Base-by-base conservation (phyloP, 2,888 invertebrate genomes). In the Chymomyza fuscimana region DNA sequence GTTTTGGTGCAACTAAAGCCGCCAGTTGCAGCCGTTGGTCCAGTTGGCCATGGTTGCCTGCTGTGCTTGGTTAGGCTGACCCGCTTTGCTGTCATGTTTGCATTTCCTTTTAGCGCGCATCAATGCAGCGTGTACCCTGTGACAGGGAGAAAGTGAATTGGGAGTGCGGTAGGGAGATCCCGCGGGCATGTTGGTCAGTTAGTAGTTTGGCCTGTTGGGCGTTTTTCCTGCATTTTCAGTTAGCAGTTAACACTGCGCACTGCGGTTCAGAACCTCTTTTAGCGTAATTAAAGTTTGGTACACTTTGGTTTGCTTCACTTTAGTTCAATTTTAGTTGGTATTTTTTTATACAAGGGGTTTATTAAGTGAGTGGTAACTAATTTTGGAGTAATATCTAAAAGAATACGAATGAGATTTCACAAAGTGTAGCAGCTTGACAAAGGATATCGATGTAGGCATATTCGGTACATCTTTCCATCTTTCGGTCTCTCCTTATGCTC, bases 251-350 rank as follows among this genome's bases (percentile, higher is more conserved):
- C 51, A 54, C 52, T 29, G 61, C 22, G 36, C 61, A 56, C 36
- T 46, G 36, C 36, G 36, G 60, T 32, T 15, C 16, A n/a, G 22
- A 77, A 77, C 80, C 73, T 76, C 79, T 79, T 75, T 83, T 79
- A 75, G 73, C 74, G 77, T 83, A 85, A 84, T 84, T 83, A 83
- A 85, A 81, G 73, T 81, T 81, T 79, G 73, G 73, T 54, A 70
- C 72, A 25, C 25, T 25, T 66, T 67, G 61, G 60, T 60, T 61
- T 68, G 67, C 63, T 63, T 73, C 46, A 22, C 50, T 40, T 29
- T 58, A 64, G 16, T 58, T 46, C 58, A 12, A 58, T 66, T 67
- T 32, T 19, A 54, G 54, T 56, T n/a, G 16, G 19, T 72, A 16
- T 52, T 54, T 65, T 66, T 62, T 25, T 59, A 22, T 52, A 56